phyloP scores from a whole-genome alignment of 1,140 invertebrate species.

The Adelges cooleyi region DNA sequence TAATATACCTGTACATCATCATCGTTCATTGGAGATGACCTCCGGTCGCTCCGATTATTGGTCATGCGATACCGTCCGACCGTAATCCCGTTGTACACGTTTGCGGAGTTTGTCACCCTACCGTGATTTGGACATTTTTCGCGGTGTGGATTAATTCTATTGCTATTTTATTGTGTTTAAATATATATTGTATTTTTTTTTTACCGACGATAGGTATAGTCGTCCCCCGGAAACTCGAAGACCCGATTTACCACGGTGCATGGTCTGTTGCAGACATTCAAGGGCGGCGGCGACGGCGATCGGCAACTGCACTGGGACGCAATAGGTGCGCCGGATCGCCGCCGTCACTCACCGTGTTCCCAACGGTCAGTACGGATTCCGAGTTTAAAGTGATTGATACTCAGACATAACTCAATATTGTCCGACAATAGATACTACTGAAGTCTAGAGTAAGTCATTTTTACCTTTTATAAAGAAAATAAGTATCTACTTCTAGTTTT shows the following conservation, averaged over 20 bases:
- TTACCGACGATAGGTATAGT: not conserved
- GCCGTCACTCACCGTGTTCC: not conserved
- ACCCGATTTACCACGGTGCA: slow-evolving; percentile 12
- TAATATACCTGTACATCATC: not conserved
- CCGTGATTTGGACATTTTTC: slow-evolving; percentile 15
- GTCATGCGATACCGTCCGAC: slow-evolving; percentile 6
- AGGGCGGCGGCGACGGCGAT: not conserved
- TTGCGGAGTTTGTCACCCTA: slow-evolving; percentile 17
- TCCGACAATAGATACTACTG: too few relatives aligned
- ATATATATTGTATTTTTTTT: too few relatives aligned
- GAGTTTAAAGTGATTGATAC: not conserved
- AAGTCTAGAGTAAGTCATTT: too few relatives aligned
- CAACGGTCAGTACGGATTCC: not conserved
- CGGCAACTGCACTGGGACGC: not conserved
- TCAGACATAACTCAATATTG: too few relatives aligned
- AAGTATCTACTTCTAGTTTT: too few relatives aligned
- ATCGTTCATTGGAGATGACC: not conserved
- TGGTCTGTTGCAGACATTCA: slow-evolving; percentile 1
- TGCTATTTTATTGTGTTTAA: too few relatives aligned
- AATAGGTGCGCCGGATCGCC: not conserved
- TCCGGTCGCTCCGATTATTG: not conserved
- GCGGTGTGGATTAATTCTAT: not conserved
- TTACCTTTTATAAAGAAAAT: too few relatives aligned
- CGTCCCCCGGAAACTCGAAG: slow-evolving; percentile 6
- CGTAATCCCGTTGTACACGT: not conserved